phyloP scores from a whole-genome alignment of 2,888 invertebrate species.

The Exocentrus adspersus region DNA sequence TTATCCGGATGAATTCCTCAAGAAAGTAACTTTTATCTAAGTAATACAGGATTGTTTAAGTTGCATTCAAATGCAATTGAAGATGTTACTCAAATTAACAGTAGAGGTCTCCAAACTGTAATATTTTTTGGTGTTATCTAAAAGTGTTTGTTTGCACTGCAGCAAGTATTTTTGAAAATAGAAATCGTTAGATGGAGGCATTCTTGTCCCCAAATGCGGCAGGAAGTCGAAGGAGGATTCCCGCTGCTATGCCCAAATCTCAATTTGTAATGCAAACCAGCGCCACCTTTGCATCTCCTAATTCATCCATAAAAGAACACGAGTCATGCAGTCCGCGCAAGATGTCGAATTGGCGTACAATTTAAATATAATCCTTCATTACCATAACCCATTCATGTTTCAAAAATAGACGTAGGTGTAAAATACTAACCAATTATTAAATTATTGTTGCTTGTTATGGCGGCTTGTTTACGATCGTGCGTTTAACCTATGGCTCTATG shows the following conservation, averaged over 20 bases:
- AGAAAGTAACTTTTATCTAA: too few species aligned
- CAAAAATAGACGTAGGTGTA: conserved; percentile 28
- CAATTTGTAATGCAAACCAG: conserved; percentile 14
- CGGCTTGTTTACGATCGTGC: conserved; percentile 8
- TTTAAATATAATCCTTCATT: conserved; percentile 38
- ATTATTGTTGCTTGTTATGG: conserved; percentile 33
- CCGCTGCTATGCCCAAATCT: neutral
- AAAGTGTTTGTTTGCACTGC: too few species aligned
- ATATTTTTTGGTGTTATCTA: too few species aligned
- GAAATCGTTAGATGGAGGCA: too few species aligned
- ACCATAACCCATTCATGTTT: conserved; percentile 34
- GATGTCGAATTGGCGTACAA: conserved; percentile 21
- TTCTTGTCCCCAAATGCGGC: too few species aligned
- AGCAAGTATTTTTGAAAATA: too few species aligned
- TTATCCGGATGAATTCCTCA: too few species aligned
- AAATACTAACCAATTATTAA: conserved; percentile 32
- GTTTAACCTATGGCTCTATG: conserved; percentile 19
- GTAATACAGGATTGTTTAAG: too few species aligned
- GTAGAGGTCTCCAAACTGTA: too few species aligned
- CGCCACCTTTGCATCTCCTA: conserved; percentile 16
- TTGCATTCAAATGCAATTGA: too few species aligned
- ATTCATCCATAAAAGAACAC: conserved; percentile 20
- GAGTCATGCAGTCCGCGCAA: conserved; percentile 1
- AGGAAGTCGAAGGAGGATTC: conserved; percentile 6
- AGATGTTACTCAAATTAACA: too few species aligned